Evolutionary conservation across 2,113 vertebrate genomes (phyloP).

Genomic region (Egretta garzetta): DNA sequence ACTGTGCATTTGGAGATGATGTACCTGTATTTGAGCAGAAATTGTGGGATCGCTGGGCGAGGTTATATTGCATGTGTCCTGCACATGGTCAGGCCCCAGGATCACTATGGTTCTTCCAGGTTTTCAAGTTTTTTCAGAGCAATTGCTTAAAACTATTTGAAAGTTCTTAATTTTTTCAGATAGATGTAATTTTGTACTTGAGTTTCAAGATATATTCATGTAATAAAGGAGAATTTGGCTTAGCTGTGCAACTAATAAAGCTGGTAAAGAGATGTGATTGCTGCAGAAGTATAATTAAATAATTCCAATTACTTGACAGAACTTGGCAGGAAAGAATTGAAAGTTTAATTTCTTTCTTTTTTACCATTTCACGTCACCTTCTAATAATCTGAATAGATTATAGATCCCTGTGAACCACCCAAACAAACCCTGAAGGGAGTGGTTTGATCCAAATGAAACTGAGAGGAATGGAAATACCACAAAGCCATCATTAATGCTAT

Average conservation of each 20-base stretch:
- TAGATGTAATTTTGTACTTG: neutral
- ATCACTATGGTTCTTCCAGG: neutral
- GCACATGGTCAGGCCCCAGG: neutral
- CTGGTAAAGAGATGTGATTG: neutral
- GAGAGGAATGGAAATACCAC: neutral
- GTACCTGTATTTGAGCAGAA: neutral
- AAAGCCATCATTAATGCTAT: neutral
- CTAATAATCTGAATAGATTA: neutral
- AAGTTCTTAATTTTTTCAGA: neutral
- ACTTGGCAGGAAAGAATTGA: neutral
- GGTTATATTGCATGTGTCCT: fast-evolving
- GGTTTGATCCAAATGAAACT: neutral
- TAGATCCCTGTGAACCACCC: neutral
- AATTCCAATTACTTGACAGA: neutral
- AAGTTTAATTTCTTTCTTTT: neutral
- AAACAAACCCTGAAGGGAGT: neutral
- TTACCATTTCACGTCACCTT: neutral
- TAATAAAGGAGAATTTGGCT: neutral
- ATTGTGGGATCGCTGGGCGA: neutral
- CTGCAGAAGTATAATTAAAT: neutral
- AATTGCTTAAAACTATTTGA: neutral
- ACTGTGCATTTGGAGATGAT: neutral
- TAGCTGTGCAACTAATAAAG: neutral
- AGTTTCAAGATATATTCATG: neutral
- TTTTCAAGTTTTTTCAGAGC: neutral